Percentiles rank a stretch among this genome's conserved stretches.
Conservation (phyloP, 2,797 vertebrate genomes). For the Tamandua tetradactyla region DNA sequence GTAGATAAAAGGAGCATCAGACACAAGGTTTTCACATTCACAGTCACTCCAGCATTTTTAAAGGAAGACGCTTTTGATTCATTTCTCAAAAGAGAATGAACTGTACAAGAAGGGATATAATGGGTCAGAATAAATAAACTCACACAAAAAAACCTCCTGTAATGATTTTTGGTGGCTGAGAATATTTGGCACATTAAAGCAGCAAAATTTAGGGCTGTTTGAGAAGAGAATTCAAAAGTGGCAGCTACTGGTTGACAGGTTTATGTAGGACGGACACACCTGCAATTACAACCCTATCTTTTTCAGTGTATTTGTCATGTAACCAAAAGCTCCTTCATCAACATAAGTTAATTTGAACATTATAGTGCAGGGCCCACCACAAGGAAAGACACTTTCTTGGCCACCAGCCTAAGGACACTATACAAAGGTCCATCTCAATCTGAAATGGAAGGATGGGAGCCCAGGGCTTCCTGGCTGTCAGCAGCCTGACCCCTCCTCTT, state of each 20-base stretch:
- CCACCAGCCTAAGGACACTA: constrained; percentile 60
- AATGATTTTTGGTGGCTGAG: constrained; percentile 38
- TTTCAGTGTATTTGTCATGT: too few relatives aligned
- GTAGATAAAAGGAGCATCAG: too few relatives aligned
- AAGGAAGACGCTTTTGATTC: constrained; percentile 10
- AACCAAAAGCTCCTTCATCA: constrained; percentile 64
- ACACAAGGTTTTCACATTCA: too few relatives aligned
- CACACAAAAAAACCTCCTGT: background rate
- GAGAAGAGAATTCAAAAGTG: constrained; percentile 47
- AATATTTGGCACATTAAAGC: constrained; percentile 18
- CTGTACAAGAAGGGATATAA: constrained; percentile 27
- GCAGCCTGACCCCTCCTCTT: constrained; percentile 83
- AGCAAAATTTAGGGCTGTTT: constrained; percentile 61
- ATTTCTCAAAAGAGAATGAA: background rate
- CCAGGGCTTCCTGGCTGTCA: constrained; percentile 37
- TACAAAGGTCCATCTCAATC: constrained; percentile 65
- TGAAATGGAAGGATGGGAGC: too few relatives aligned
- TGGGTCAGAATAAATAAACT: constrained; percentile 32
- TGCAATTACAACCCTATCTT: background rate
- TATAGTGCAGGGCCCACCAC: constrained; percentile 77
- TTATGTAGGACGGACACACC: constrained; percentile 51
- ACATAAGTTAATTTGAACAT: constrained; percentile 83
- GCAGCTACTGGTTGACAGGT: constrained; percentile 38
- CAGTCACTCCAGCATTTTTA: background rate
- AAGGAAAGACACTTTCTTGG: constrained; percentile 69